phyloP scores from a whole-genome alignment of 2,888 invertebrate genomes.

The Chrysomela aeneicollis region DNA sequence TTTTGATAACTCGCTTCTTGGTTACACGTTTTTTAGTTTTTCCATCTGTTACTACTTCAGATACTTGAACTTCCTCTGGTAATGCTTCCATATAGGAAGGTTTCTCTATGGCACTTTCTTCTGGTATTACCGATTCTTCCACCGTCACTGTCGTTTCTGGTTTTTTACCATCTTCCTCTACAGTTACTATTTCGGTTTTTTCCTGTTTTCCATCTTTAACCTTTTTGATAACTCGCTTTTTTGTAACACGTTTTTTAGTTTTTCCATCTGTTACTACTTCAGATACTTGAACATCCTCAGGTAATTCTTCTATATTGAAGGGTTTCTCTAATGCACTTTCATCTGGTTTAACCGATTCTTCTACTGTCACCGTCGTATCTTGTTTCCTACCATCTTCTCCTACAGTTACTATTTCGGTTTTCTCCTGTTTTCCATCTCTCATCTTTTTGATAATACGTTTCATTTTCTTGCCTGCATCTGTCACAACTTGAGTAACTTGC shows the following conservation, averaged over 20 bases:
- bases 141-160: conserved; percentile 47
- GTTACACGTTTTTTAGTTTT: conserved; percentile 51
- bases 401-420: conserved; percentile 60
- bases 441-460: conserved; percentile 57
- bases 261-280: conserved; percentile 69
- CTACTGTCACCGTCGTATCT: conserved; percentile 48
- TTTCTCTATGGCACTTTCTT: conserved; percentile 45
- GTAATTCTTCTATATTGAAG: conserved; percentile 42
- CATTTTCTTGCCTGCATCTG: conserved; percentile 51
- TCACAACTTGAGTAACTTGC: conserved; percentile 24
- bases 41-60: conserved; percentile 54
- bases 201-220: conserved; percentile 88
- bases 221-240: conserved; percentile 68
- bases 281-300: conserved; percentile 59
- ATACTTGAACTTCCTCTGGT: conserved; percentile 44
- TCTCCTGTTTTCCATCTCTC: conserved; percentile 55
- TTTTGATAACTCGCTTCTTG: conserved; percentile 58
- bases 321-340: conserved; percentile 44
- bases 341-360: conserved; percentile 47
- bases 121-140: conserved; percentile 46
- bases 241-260: conserved; percentile 71
- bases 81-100: conserved; percentile 44
- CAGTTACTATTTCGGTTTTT: conserved; percentile 53
- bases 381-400: conserved; percentile 53
- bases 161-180: conserved; percentile 51